These are phyloP conservation scores for Mamestra configurata DNA, from an alignment of 1,140 invertebrate genomes.

Conservation along the genomic window DNA sequence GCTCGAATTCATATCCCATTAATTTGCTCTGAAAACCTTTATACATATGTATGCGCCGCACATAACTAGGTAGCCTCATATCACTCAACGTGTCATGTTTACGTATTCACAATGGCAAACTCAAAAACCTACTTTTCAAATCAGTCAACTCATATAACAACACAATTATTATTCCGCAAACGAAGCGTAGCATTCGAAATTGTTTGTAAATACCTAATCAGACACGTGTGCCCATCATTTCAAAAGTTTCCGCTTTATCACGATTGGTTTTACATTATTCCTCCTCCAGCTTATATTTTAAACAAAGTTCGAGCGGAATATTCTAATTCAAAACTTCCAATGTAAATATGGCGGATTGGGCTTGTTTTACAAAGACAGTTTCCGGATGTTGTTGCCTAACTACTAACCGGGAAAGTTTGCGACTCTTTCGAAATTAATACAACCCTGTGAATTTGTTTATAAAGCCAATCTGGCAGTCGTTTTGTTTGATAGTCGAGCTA, in stretches of 20 bases:
- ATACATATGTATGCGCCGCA: background rate
- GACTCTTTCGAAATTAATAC: slow-evolving; percentile 44
- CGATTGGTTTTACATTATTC: slow-evolving; percentile 62
- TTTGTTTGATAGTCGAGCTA: slow-evolving; percentile 48
- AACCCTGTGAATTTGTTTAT: slow-evolving; percentile 40
- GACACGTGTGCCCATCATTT: slow-evolving; percentile 52
- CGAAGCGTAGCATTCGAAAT: slow-evolving; percentile 26
- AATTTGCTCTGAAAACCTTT: slow-evolving; percentile 4
- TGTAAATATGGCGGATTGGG: slow-evolving; percentile 58
- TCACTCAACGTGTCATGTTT: slow-evolving; percentile 15
- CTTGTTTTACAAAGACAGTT: slow-evolving; percentile 55
- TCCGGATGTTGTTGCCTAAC: slow-evolving; percentile 31
- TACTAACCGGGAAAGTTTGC: slow-evolving; percentile 23
- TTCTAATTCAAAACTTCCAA: slow-evolving; percentile 60
- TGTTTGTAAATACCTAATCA: slow-evolving; percentile 51
- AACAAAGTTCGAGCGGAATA: slow-evolving; percentile 57
- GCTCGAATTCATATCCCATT: background rate
- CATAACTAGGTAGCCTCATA: background rate
- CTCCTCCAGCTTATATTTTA: slow-evolving; percentile 60
- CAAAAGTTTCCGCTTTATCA: slow-evolving; percentile 62
- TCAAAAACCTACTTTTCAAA: slow-evolving; percentile 29
- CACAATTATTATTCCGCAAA: slow-evolving; percentile 34
- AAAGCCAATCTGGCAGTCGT: slow-evolving; percentile 46
- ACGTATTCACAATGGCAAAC: slow-evolving; percentile 20
- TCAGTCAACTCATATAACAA: slow-evolving; percentile 35